A percentile compares a stretch with the other conserved stretches of the same genome.
Conservation (phyloP, 2,888 invertebrate species). For the Heteromurus nitidus region DNA sequence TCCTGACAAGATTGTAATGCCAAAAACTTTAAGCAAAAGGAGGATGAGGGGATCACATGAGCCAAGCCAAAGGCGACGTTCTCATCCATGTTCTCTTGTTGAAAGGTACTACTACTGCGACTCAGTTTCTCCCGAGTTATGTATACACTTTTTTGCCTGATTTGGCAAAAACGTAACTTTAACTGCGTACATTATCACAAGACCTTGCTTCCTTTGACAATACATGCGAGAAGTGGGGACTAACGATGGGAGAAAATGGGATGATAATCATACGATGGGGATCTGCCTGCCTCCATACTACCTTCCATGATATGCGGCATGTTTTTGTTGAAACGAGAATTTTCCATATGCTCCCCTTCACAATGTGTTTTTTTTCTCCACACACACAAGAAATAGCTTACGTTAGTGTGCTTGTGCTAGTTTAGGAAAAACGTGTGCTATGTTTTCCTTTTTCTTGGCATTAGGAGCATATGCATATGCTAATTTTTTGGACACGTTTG, state of each 20-base stretch:
- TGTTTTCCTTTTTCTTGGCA: slow-evolving; percentile 44
- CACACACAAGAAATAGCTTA: slow-evolving; percentile 2
- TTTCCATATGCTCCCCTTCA: background rate
- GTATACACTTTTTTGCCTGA: background rate
- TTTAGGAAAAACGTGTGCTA: no score
- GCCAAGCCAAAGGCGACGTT: slow-evolving; percentile 50
- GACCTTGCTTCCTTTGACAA: background rate
- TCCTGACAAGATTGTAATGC: background rate
- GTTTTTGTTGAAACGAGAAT: no score
- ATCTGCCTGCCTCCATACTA: slow-evolving; percentile 24
- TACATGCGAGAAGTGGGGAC: no score
- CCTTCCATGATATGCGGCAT: no score
- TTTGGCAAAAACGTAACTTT: slow-evolving; percentile 6
- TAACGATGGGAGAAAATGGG: slow-evolving; percentile 42
- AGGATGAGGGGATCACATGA: background rate
- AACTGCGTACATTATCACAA: slow-evolving; percentile 25
- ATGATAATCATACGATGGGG: slow-evolving; percentile 55
- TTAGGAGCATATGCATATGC: slow-evolving; percentile 58
- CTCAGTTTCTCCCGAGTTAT: slow-evolving; percentile 2
- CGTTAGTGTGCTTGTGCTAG: background rate
- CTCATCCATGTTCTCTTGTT: no score
- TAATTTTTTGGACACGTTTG: slow-evolving; percentile 61
- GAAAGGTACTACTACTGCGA: slow-evolving; percentile 22
- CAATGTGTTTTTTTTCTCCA: no score
- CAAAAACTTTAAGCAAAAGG: background rate